phyloP scores from a whole-genome alignment of 2,113 vertebrate genomes.

The Monopterus albus region DNA sequence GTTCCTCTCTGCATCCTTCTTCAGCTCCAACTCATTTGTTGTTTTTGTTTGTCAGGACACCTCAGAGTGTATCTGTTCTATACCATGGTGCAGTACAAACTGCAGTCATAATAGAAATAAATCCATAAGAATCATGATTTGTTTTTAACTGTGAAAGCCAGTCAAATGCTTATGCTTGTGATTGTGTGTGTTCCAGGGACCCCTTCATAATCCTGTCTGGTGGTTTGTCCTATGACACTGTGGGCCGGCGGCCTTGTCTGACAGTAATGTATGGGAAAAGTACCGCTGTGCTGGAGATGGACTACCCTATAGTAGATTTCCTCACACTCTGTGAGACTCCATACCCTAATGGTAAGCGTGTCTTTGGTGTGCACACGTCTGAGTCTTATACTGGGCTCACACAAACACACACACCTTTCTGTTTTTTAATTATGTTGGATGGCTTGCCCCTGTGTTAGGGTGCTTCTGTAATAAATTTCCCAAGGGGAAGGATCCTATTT shows the following conservation, averaged over 20 bases:
- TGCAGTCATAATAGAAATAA: too few relatives aligned
- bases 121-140: too few relatives aligned
- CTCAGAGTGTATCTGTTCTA: too few relatives aligned
- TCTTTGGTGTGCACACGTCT: not conserved
- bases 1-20: not conserved
- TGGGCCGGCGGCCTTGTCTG: conserved; percentile 95
- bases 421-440: conserved; percentile 59
- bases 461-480: conserved; percentile 70
- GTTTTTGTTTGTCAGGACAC: not conserved
- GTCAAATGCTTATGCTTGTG: not conserved
- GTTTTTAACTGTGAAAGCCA: too few relatives aligned
- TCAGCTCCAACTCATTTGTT: not conserved
- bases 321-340: conserved; percentile 98
- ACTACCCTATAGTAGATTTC: conserved; percentile 99
- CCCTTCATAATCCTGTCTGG: conserved; percentile 98
- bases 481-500: conserved; percentile 54
- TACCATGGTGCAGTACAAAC: too few relatives aligned
- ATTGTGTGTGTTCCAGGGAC: conserved; percentile 84
- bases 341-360: conserved; percentile 91
- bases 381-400: not conserved
- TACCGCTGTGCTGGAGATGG: conserved; percentile 98
- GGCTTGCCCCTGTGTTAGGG: conserved; percentile 12
- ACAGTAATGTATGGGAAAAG: conserved; percentile 99
- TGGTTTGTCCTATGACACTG: conserved; percentile 96
- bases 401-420: conserved; percentile 15